These are phyloP conservation scores for Scophthalmus maximus DNA, from an alignment of 2,113 vertebrate genomes.

Conservation along the genomic window DNA sequence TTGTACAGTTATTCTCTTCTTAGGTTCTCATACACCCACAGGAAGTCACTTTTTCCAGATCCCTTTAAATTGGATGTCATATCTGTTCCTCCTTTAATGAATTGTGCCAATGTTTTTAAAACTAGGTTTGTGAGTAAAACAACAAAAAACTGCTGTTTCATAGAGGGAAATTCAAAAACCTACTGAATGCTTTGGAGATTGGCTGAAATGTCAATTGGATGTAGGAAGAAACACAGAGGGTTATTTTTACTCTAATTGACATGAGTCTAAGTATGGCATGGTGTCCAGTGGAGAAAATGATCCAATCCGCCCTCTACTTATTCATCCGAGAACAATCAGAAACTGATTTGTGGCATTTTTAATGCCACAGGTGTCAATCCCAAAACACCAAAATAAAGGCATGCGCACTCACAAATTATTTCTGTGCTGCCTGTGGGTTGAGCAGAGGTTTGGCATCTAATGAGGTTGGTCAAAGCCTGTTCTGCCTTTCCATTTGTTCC, in stretches of 20 bases:
- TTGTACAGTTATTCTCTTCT: no score
- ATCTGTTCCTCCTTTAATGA: no score
- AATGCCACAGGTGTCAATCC: conserved; percentile 6
- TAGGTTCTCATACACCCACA: no score
- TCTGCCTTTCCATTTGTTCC: conserved; percentile 38
- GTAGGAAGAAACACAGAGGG: background rate
- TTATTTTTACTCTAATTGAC: background rate
- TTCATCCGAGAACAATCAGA: conserved; percentile 27
- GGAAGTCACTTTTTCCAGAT: no score
- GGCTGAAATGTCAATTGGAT: conserved; percentile 10
- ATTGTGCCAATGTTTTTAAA: no score
- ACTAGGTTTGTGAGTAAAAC: no score
- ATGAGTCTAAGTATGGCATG: no score
- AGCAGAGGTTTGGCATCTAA: conserved; percentile 38
- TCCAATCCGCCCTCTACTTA: conserved; percentile 5
- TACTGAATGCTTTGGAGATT: background rate
- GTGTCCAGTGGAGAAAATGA: background rate
- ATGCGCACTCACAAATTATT: conserved; percentile 4
- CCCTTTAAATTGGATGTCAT: no score
- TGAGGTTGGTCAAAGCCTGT: conserved; percentile 26
- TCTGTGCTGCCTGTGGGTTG: conserved; percentile 29
- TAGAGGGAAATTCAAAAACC: no score
- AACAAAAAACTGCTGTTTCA: no score
- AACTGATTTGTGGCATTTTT: conserved; percentile 10
- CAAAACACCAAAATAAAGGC: background rate